These are phyloP conservation scores for Cygnus atratus DNA, from an alignment of 2,113 vertebrate species.

Conservation along the genomic window DNA sequence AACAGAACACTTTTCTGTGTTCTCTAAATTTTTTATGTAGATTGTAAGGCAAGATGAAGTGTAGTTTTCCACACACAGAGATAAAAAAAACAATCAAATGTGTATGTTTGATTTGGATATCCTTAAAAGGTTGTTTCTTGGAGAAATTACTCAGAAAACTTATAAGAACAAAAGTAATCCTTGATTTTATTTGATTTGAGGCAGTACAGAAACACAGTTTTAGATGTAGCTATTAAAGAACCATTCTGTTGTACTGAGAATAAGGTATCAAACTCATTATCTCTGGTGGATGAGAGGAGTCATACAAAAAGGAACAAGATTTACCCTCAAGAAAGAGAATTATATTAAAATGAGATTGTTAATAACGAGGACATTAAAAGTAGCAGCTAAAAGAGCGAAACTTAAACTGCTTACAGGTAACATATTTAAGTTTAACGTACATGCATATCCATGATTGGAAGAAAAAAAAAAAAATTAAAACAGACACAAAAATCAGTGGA, in stretches of 20 bases:
- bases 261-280: background rate
- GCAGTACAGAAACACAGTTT: background rate
- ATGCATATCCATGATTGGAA: background rate
- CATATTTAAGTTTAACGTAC: background rate
- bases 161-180: background rate
- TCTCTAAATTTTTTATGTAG: background rate
- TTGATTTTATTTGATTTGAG: background rate
- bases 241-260: background rate
- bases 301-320: background rate
- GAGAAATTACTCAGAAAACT: background rate
- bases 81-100: background rate
- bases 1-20: background rate
- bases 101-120: background rate
- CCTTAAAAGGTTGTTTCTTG: background rate
- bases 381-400: background rate
- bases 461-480: background rate
- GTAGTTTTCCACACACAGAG: background rate
- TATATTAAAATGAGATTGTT: background rate
- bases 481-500: background rate
- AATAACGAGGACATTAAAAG: background rate
- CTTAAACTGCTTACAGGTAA: background rate
- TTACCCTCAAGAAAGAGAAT: background rate
- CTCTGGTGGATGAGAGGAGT: background rate
- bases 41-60: background rate
- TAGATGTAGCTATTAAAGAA: background rate